phyloP scores from a whole-genome alignment of 2,888 invertebrate species.

The Maniola hyperantus region DNA sequence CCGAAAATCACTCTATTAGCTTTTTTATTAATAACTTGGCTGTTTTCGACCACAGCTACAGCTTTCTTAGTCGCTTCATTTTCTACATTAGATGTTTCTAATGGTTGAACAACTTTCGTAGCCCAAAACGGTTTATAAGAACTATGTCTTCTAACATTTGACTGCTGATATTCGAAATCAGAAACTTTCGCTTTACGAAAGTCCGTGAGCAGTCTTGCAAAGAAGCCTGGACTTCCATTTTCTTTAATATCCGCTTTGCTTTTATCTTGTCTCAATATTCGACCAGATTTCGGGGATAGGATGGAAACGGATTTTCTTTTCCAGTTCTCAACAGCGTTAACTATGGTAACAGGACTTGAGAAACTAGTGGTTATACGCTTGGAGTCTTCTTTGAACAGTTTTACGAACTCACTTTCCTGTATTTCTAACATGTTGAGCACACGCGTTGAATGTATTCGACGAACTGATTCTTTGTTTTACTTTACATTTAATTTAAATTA shows the following conservation, averaged over 20 bases:
- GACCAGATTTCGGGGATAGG: slow-evolving; percentile 67
- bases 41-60: slow-evolving; percentile 43
- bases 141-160: slow-evolving; percentile 59
- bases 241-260: slow-evolving; percentile 34
- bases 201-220: slow-evolving; percentile 61
- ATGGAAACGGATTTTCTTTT: slow-evolving; percentile 66
- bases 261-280: slow-evolving; percentile 49
- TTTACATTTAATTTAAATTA: slow-evolving; percentile 22
- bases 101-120: slow-evolving; percentile 53
- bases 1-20: slow-evolving; percentile 49
- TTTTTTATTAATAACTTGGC: slow-evolving; percentile 49
- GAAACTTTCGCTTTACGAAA: slow-evolving; percentile 65
- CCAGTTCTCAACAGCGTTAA: slow-evolving; percentile 56
- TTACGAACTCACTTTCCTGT: slow-evolving; percentile 54
- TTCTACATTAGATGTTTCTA: slow-evolving; percentile 39
- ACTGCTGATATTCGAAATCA: slow-evolving; percentile 62
- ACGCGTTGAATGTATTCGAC: slow-evolving; percentile 19
- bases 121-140: slow-evolving; percentile 72
- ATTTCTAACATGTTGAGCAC: slow-evolving; percentile 56
- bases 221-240: slow-evolving; percentile 50
- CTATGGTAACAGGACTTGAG: slow-evolving; percentile 46
- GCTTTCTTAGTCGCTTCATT: slow-evolving; percentile 40
- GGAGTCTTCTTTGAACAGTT: slow-evolving; percentile 60
- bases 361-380: slow-evolving; percentile 58
- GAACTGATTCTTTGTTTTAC: slow-evolving; percentile 35